These are phyloP conservation scores for Borostomias antarcticus DNA, from an alignment of 2,797 vertebrate genomes.

Conservation along the genomic window DNA sequence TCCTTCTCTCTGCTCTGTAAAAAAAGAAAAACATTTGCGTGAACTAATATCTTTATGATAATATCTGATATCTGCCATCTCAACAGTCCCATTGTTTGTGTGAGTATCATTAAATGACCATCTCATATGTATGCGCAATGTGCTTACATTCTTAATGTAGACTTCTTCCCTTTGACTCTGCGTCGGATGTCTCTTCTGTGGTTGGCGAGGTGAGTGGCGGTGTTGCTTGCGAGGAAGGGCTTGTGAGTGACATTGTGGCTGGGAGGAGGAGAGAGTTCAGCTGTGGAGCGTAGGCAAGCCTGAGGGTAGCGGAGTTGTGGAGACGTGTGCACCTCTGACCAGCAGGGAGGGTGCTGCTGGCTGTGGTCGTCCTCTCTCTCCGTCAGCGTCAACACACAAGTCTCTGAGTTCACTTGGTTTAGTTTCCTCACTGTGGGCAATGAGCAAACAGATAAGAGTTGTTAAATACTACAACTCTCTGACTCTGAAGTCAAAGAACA, in stretches of 20 bases:
- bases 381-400: constrained; percentile 67
- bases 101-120: background rate
- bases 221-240: constrained; percentile 17
- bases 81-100: background rate
- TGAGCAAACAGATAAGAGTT: constrained; percentile 7
- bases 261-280: constrained; percentile 42
- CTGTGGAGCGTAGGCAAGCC: constrained; percentile 34
- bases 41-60: background rate
- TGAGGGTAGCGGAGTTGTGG: constrained; percentile 47
- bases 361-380: constrained; percentile 74
- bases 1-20: constrained; percentile 77
- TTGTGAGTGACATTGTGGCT: constrained; percentile 39
- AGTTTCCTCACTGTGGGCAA: constrained; percentile 70
- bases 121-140: background rate
- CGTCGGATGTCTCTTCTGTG: constrained; percentile 73
- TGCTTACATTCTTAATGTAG: constrained; percentile 78
- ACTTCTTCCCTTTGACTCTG: constrained; percentile 77
- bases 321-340: constrained; percentile 66
- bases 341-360: constrained; percentile 63
- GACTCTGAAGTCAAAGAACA: background rate
- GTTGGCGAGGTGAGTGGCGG: constrained; percentile 52
- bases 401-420: constrained; percentile 62
- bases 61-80: background rate
- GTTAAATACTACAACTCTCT: background rate
- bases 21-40: constrained; percentile 8